phyloP scores from a whole-genome alignment of 2,888 invertebrate genomes.

The Nomada fabriciana region DNA sequence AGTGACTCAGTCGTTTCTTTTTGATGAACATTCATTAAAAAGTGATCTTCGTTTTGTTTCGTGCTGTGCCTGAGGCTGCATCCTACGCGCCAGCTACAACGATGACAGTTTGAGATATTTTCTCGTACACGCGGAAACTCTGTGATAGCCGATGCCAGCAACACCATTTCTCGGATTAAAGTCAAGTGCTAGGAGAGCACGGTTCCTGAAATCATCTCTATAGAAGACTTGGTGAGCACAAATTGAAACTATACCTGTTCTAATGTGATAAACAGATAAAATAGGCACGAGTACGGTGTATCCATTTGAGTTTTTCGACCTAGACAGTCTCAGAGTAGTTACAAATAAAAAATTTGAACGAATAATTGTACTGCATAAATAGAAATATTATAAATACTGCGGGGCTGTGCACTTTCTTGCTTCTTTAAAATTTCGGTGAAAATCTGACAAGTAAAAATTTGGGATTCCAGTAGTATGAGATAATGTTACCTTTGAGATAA shows the following conservation, averaged over 20 bases:
- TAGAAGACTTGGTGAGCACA: constrained; percentile 71
- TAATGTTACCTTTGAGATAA: too few relatives aligned
- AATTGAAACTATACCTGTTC: not conserved
- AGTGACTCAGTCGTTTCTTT: constrained; percentile 27
- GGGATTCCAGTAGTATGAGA: too few relatives aligned
- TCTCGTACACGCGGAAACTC: constrained; percentile 57
- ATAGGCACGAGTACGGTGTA: not conserved
- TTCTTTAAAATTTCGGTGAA: too few relatives aligned
- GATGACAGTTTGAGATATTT: constrained; percentile 54
- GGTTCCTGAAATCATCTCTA: constrained; percentile 51
- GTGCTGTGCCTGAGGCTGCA: constrained; percentile 36
- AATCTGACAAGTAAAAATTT: too few relatives aligned
- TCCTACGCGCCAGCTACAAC: constrained; percentile 28
- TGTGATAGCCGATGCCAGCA: constrained; percentile 75
- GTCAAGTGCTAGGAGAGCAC: constrained; percentile 58
- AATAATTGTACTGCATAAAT: too few relatives aligned
- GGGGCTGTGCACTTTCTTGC: too few relatives aligned
- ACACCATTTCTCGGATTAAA: constrained; percentile 74
- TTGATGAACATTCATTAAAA: constrained; percentile 23
- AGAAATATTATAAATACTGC: too few relatives aligned
- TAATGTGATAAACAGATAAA: not conserved
- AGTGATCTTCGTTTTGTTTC: constrained; percentile 33
- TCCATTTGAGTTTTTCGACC: not conserved
- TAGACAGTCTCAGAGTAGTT: too few relatives aligned
- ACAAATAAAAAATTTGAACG: too few relatives aligned